Evolutionary conservation across 2,113 vertebrate species (phyloP), one percentile per base, ranked within the genome.

Genomic region (Eulemur rufifrons): DNA sequence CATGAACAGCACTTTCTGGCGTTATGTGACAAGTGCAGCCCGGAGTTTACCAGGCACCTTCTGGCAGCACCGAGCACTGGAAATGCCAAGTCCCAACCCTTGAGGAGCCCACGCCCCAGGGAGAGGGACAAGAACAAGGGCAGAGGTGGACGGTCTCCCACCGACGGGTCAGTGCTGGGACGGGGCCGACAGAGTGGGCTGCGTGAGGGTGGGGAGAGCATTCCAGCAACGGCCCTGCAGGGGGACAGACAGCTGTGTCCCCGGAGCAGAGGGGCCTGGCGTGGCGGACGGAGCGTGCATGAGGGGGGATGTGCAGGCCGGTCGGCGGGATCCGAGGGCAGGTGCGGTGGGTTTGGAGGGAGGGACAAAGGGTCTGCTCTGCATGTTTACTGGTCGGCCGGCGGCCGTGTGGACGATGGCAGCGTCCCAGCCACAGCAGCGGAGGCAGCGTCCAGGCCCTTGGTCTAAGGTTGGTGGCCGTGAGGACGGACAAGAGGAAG

Each of bases 1-100:
- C 25, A 1, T 0, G 1, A 1, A 15, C 2, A 56, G 63, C 0
- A 0, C 3, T 3, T 2, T 21, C 8, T 2, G 37, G 54, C 6
- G 20, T 8, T 21, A 20, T 21, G 54, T 56, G 54, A 20, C 18
- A n/a, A 12, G 4, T 74, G 25, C 25, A 8, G 61, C 15, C 32
- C 14, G 66, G 13, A 32, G 45, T 18, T 29, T 14, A 32, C 14
- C 32, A 20, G 85, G 81, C 2, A 13, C 47, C 6, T 23, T 82
- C 61, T 3, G 37, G 8, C 0, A 0, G 71, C 64, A 9, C 29
- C 3, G 6, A 10, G 64, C 32, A 4, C 52, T 37, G 25, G 12
- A 10, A 71, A 20, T 1, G 0, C 52, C 15, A 0, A 52, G 27
- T 4, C 89, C 50, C 17, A 14, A 5, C 0, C 25, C 68, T 34